Evolutionary conservation across 2,113 vertebrate species (phyloP), one percentile per base, ranked within the genome.

Genomic region (Beaufortia kweichowensis): DNA sequence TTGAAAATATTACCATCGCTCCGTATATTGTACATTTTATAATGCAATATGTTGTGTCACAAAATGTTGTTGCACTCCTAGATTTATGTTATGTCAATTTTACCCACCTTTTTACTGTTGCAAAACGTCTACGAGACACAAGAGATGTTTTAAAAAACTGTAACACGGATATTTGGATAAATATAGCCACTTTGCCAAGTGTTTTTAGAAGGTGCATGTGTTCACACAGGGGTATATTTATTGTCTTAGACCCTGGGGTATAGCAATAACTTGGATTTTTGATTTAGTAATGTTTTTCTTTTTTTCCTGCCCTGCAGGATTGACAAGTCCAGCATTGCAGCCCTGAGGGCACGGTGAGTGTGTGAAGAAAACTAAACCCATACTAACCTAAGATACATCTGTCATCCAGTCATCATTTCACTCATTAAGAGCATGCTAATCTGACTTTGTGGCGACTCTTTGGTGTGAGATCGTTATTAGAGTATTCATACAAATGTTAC

Each of bases 311-410:
- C 63, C 35, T 82, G 10, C 46, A 85, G 84, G 82, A 79, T 85
- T 60, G 84, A 85, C 80, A 85, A 82, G 76, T 74, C 84, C 43
- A 83, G 75, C 55, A 76, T 81, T 19, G 75, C 84, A 4, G 80
- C 84, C 33, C 81, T 86, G 68, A 82, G 78, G 53, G 64, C 74
- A 65, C 67, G 82, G 80, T 84, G 23, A 81, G 82, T 15, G 19
- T 53, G 19, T 2, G 19, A 53, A 15, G 6, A 21, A 14, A 68
- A 19, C 12, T 57, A 4, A 14, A 57, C 39, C 53, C 21, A 57
- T 57, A n/a, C 55, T 39, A 57, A 56, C 23, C 21, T 69, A 28
- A 23, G 29, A 23, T 10, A 39, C 6, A 15, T 7, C 33, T 57
- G 2, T n/a, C 43, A 28, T 14, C 53, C 68, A 71, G 31, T 4